Conservation (phyloP, 1,140 invertebrate species). For the Bombus pascuorum region DNA sequence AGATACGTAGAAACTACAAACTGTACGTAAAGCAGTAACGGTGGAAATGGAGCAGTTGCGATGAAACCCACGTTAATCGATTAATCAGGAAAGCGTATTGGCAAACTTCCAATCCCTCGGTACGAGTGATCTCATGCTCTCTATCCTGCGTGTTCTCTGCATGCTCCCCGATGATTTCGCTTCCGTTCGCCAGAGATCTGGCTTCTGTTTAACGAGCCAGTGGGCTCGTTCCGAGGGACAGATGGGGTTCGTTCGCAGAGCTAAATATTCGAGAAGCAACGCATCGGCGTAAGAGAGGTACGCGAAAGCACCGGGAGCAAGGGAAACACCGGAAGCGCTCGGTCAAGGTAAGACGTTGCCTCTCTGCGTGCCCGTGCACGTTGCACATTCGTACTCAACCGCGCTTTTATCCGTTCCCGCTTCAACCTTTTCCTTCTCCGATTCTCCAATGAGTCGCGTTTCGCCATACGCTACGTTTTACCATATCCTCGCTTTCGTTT, state of each 20-base stretch:
- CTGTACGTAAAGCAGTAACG: too few relatives aligned
- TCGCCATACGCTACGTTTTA: too few relatives aligned
- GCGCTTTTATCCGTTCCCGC: conserved; percentile 5
- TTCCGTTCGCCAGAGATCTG: conserved; percentile 6
- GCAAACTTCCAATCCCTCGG: background rate
- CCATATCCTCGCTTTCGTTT: background rate
- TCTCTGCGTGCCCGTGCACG: conserved; percentile 31
- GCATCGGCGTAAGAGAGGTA: conserved; percentile 34
- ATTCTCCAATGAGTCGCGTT: background rate
- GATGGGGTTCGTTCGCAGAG: background rate
- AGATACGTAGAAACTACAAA: too few relatives aligned
- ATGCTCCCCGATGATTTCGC: conserved; percentile 19
- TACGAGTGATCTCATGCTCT: background rate
- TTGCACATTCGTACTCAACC: conserved; percentile 31
- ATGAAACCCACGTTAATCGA: background rate
- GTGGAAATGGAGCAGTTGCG: too few relatives aligned
- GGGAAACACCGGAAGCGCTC: conserved; percentile 62
- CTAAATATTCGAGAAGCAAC: background rate
- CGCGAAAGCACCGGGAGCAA: conserved; percentile 29
- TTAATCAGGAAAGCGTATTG: background rate
- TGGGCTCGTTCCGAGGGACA: background rate
- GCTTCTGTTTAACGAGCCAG: conserved; percentile 9
- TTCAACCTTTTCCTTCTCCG: background rate
- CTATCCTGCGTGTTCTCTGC: background rate
- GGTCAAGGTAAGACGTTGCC: conserved; percentile 70